A percentile compares a stretch with the other conserved stretches of the same genome.
Evolutionary conservation across 2,113 vertebrate genomes (phyloP).

Genomic region (Rhea americana): DNA sequence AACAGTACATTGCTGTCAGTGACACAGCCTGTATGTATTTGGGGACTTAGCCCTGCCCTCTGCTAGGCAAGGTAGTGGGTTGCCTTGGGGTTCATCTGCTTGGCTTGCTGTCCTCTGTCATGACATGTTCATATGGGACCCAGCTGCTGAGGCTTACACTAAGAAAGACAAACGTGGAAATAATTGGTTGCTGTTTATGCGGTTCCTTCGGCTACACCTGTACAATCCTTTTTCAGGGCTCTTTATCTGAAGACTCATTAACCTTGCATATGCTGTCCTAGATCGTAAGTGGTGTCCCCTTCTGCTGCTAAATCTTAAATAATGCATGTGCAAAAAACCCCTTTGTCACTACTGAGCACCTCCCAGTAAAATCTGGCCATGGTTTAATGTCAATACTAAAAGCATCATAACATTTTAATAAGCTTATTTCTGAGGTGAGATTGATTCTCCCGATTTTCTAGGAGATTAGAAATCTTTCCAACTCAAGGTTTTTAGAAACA

Average conservation of each 20-base stretch:
- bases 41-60: slow-evolving; percentile 35
- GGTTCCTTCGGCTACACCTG: slow-evolving; percentile 52
- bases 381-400: not conserved
- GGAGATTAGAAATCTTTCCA: slow-evolving; percentile 2
- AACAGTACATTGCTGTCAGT: slow-evolving; percentile 54
- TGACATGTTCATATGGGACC: slow-evolving; percentile 54
- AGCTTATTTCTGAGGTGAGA: slow-evolving; percentile 2
- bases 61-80: slow-evolving; percentile 23
- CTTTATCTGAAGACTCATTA: slow-evolving; percentile 46
- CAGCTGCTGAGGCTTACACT: slow-evolving; percentile 56
- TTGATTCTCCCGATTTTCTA: slow-evolving; percentile 13
- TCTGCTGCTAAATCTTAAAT: slow-evolving; percentile 50
- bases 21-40: slow-evolving; percentile 51
- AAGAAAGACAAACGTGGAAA: slow-evolving; percentile 36
- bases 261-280: slow-evolving; percentile 15
- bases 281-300: not conserved
- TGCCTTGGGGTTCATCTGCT: slow-evolving; percentile 62
- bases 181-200: slow-evolving; percentile 57
- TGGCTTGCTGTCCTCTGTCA: slow-evolving; percentile 60
- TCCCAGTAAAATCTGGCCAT: not conserved
- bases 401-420: slow-evolving; percentile 12
- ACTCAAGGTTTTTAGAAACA: not conserved
- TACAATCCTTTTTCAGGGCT: not conserved
- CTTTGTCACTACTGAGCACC: not conserved
- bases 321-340: slow-evolving; percentile 28